Evolutionary conservation across 2,888 invertebrate genomes (phyloP).

Genomic region (Zhengitettix transpicula): DNA sequence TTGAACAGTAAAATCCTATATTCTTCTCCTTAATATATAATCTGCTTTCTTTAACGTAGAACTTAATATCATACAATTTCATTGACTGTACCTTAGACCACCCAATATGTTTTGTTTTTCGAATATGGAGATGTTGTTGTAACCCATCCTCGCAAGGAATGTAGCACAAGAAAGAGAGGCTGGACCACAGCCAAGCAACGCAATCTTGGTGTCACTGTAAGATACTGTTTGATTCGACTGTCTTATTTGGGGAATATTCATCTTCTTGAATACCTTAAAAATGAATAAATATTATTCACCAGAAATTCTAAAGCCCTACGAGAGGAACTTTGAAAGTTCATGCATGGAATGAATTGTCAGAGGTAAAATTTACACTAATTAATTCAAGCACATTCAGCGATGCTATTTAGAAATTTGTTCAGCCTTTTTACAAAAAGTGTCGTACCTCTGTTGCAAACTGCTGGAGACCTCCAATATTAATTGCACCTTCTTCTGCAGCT

Average conservation of each 20-base stretch:
- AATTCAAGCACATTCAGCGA: too few species aligned
- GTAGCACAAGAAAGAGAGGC: slow-evolving; percentile 94
- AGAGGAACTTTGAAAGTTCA: too few species aligned
- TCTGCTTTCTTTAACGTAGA: too few species aligned
- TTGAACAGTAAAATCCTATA: too few species aligned
- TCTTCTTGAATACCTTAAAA: slow-evolving; percentile 69
- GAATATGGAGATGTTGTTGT: slow-evolving; percentile 77
- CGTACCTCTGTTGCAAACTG: slow-evolving; percentile 89
- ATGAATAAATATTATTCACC: not conserved
- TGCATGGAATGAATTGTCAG: too few species aligned
- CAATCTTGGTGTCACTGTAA: slow-evolving; percentile 50
- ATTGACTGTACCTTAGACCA: slow-evolving; percentile 54
- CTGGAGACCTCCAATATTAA: slow-evolving; percentile 96
- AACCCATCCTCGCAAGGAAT: slow-evolving; percentile 85
- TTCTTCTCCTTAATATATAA: not conserved
- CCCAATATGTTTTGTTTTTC: slow-evolving; percentile 79
- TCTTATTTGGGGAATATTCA: slow-evolving; percentile 78
- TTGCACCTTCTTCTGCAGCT: slow-evolving; percentile 92
- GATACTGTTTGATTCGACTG: slow-evolving; percentile 43
- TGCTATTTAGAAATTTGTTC: too few species aligned
- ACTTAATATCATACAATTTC: too few species aligned
- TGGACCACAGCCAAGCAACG: slow-evolving; percentile 86
- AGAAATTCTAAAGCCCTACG: not conserved
- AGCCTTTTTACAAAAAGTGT: not conserved
- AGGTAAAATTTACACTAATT: too few species aligned